phyloP scores from a whole-genome alignment of 1,140 invertebrate genomes.

The Atopsyche davidsoni region DNA sequence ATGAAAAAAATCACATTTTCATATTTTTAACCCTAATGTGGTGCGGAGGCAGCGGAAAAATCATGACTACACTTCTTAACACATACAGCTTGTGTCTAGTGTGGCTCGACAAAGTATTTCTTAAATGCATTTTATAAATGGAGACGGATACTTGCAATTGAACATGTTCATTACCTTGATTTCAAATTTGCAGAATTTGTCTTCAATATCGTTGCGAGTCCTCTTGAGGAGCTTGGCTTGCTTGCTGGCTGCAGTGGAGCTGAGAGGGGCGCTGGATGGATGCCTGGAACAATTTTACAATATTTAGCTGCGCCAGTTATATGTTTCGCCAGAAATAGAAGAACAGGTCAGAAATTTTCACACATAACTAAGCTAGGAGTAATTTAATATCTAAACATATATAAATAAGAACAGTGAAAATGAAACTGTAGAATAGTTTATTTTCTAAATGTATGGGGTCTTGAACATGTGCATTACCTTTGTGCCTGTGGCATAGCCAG shows the following conservation, averaged over 20 bases:
- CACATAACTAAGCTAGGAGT: too few species aligned
- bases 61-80: neutral
- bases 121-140: neutral
- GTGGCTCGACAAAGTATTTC: neutral
- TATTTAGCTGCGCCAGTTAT: too few species aligned
- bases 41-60: neutral
- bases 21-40: neutral
- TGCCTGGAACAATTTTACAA: conserved; percentile 34
- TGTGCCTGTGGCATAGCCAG: conserved; percentile 44
- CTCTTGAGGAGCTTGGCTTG: conserved; percentile 64
- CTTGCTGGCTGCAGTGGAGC: conserved; percentile 45
- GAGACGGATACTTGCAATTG: neutral
- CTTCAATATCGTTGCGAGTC: conserved; percentile 87
- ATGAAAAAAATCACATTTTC: neutral
- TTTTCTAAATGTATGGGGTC: too few species aligned
- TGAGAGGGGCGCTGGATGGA: conserved; percentile 36
- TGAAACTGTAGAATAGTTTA: too few species aligned
- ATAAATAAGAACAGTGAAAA: too few species aligned
- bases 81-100: neutral
- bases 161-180: conserved; percentile 56
- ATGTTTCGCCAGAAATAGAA: too few species aligned
- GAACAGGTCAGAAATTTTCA: too few species aligned
- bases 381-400: too few species aligned
- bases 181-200: conserved; percentile 98
- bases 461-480: conserved; percentile 11